These are phyloP conservation scores for Lagocephalus sceleratus DNA, from an alignment of 2,797 vertebrate genomes.

Conservation along the genomic window DNA sequence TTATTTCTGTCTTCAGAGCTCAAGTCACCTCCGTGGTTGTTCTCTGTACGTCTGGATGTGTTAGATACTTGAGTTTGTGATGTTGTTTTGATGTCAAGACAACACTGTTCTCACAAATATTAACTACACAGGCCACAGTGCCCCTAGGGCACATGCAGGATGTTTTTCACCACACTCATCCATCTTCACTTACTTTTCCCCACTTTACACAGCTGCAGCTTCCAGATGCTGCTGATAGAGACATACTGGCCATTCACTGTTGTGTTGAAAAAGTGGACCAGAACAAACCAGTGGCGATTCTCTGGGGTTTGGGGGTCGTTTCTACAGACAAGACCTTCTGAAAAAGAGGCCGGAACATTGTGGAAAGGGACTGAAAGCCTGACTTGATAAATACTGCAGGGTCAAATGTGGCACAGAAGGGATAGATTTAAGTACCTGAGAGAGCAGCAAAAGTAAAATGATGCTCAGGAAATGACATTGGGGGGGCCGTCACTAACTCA, in stretches of 20 bases:
- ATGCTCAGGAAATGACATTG: constrained; percentile 37
- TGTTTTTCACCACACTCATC: constrained; percentile 49
- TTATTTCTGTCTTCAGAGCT: constrained; percentile 28
- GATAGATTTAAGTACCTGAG: constrained; percentile 31
- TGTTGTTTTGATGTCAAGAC: constrained; percentile 16
- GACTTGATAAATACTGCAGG: constrained; percentile 61
- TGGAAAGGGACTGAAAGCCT: constrained; percentile 24
- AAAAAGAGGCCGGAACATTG: constrained; percentile 43
- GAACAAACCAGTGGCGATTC: constrained; percentile 31
- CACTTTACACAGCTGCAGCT: constrained; percentile 23
- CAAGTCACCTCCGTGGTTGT: constrained; percentile 10
- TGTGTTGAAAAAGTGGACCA: constrained; percentile 51
- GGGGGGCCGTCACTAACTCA: constrained; percentile 30
- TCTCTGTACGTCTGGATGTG: constrained; percentile 10
- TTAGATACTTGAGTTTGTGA: neutral
- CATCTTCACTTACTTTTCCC: constrained; percentile 29
- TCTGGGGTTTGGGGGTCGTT: constrained; percentile 28
- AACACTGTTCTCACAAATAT: constrained; percentile 7
- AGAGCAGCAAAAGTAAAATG: constrained; percentile 24
- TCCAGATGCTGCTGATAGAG: constrained; percentile 35
- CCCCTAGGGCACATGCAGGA: constrained; percentile 20
- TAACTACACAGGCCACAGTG: constrained; percentile 2
- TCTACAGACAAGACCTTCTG: constrained; percentile 23
- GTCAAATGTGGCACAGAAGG: constrained; percentile 38
- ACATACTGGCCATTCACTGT: constrained; percentile 48